A percentile compares a stretch with the other conserved stretches of the same genome.
These are phyloP conservation scores for Hololepta plana DNA, from an alignment of 2,888 invertebrate genomes.

Conservation along the genomic window DNA sequence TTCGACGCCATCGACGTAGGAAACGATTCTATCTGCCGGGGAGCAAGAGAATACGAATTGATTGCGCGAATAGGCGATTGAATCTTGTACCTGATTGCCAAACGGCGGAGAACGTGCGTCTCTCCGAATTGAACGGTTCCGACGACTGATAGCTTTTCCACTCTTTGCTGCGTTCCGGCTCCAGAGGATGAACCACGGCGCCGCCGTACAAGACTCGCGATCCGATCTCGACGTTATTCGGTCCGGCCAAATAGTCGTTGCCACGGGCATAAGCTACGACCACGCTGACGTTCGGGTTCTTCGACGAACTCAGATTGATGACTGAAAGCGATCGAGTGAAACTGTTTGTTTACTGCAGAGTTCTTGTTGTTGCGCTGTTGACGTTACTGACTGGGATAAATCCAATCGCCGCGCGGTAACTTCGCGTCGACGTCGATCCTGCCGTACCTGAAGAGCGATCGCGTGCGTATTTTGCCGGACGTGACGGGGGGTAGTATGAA, in stretches of 20 bases:
- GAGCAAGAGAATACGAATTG: no score
- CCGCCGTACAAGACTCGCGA: constrained; percentile 32
- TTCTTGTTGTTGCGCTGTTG: background rate
- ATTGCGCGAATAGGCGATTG: no score
- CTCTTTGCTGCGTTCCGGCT: constrained; percentile 23
- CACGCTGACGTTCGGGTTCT: background rate
- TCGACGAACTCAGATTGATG: background rate
- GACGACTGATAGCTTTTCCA: no score
- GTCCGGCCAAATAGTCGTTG: constrained; percentile 29
- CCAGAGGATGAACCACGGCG: constrained; percentile 23
- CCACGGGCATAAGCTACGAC: constrained; percentile 54
- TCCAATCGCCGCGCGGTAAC: constrained; percentile 60
- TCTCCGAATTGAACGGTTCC: no score
- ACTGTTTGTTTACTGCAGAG: background rate
- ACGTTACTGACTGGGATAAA: constrained; percentile 47
- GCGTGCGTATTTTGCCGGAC: constrained; percentile 41
- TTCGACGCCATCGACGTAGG: no score
- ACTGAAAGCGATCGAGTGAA: no score
- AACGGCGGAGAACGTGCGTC: no score
- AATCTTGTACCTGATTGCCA: no score
- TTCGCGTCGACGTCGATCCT: constrained; percentile 49
- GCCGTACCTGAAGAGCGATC: constrained; percentile 52
- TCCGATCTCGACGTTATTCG: constrained; percentile 23
- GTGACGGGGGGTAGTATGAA: constrained; percentile 50
- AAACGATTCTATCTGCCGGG: no score